Conservation (phyloP, 2,888 invertebrate genomes). For the Lamellibrachia satsuma region DNA sequence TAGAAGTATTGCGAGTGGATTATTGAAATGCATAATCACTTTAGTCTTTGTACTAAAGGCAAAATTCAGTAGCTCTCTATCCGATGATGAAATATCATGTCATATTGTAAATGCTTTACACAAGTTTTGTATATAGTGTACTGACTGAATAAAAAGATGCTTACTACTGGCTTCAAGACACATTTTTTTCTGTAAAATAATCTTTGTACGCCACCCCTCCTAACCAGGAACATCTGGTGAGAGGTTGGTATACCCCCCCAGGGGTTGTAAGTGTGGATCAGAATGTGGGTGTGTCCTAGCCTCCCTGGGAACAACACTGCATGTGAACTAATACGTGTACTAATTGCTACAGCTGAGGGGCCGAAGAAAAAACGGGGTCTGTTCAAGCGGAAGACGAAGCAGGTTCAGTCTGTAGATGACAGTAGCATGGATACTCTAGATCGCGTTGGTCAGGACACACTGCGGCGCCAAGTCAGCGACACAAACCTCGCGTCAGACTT, state of each 20-base stretch:
- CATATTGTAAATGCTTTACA: neutral
- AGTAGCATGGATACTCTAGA: conserved; percentile 32
- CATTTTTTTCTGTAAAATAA: neutral
- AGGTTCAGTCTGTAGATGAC: conserved; percentile 66
- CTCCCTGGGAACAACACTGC: neutral
- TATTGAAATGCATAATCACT: too few species aligned
- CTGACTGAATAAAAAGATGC: neutral
- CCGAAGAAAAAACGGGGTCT: conserved; percentile 40
- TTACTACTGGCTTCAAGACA: neutral
- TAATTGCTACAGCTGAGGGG: neutral
- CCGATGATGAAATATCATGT: too few species aligned
- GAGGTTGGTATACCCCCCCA: too few species aligned
- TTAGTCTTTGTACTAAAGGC: too few species aligned
- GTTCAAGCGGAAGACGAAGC: conserved; percentile 47
- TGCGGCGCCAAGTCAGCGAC: conserved; percentile 65
- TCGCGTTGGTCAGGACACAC: neutral
- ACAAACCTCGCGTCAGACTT: conserved; percentile 49
- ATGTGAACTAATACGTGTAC: neutral
- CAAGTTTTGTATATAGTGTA: neutral
- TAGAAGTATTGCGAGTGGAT: neutral
- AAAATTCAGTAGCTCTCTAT: too few species aligned
- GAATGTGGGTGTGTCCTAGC: neutral
- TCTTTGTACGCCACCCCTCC: neutral
- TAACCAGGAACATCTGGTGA: too few species aligned
- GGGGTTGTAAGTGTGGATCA: neutral